Conservation (phyloP, 2,797 vertebrate species). For the Coregonus ussuriensis region DNA sequence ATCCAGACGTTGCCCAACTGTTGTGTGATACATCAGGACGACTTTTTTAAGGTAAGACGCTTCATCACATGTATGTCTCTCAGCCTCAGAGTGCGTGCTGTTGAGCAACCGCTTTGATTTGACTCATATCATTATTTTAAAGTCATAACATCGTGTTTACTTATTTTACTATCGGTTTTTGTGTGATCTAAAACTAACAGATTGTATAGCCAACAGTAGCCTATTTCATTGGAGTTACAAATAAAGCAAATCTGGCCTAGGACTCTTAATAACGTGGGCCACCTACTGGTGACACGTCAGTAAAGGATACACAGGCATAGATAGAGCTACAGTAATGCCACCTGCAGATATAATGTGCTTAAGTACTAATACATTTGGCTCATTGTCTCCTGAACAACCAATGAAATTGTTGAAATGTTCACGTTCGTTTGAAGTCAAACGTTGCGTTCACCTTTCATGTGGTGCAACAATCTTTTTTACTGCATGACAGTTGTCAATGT, state of each 20-base stretch:
- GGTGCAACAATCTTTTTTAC: slow-evolving; percentile 23
- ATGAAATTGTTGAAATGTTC: slow-evolving; percentile 68
- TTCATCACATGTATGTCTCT: not conserved
- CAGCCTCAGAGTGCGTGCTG: not conserved
- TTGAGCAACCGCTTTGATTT: not conserved
- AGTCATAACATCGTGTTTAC: not conserved
- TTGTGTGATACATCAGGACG: slow-evolving; percentile 93
- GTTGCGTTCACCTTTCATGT: slow-evolving; percentile 20
- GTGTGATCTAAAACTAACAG: not conserved
- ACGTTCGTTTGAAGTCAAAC: slow-evolving; percentile 60
- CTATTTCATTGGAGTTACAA: slow-evolving; percentile 7
- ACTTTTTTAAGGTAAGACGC: slow-evolving; percentile 92
- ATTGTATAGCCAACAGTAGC: not conserved
- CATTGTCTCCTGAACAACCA: slow-evolving; percentile 81
- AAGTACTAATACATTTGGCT: slow-evolving; percentile 74
- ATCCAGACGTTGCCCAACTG: slow-evolving; percentile 87
- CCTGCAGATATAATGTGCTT: slow-evolving; percentile 65
- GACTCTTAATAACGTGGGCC: not conserved
- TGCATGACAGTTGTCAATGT: slow-evolving; percentile 13
- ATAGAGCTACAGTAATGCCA: slow-evolving; percentile 37
- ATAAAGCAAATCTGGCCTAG: slow-evolving; percentile 26
- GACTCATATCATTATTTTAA: not conserved
- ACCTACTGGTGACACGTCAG: slow-evolving; percentile 23
- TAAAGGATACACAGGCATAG: slow-evolving; percentile 27
- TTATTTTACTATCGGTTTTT: not conserved